These are phyloP conservation scores for Incurvaria masculella DNA, from an alignment of 2,888 invertebrate species.

Conservation along the genomic window DNA sequence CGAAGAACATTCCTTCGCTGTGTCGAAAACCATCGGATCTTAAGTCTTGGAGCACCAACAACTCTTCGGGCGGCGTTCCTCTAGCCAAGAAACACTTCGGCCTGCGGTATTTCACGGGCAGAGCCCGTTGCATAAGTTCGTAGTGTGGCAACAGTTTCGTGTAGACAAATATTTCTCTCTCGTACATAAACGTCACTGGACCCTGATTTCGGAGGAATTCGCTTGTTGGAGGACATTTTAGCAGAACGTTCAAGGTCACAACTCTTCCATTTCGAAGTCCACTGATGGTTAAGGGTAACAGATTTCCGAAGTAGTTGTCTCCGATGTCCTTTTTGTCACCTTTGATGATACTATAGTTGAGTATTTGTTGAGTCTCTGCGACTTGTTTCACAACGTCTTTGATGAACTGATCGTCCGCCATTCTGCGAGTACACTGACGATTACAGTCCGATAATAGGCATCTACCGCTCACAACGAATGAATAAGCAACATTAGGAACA, in stretches of 20 bases:
- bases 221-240: slow-evolving; percentile 42
- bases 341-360: background rate
- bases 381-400: background rate
- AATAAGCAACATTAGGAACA: no score
- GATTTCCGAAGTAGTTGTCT: slow-evolving; percentile 43
- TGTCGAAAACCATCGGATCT: slow-evolving; percentile 26
- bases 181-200: slow-evolving; percentile 36
- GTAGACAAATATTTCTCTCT: slow-evolving; percentile 38
- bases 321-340: slow-evolving; percentile 24
- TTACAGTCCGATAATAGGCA: no score
- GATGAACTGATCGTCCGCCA: background rate
- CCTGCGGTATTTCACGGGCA: slow-evolving; percentile 17
- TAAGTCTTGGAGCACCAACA: slow-evolving; percentile 38
- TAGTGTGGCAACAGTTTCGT: slow-evolving; percentile 28
- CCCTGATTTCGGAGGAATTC: slow-evolving; percentile 40
- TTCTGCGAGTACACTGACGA: no score
- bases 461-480: no score
- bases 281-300: slow-evolving; percentile 30
- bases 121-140: slow-evolving; percentile 22
- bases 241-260: slow-evolving; percentile 24
- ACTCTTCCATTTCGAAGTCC: slow-evolving; percentile 20
- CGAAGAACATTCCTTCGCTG: slow-evolving; percentile 26
- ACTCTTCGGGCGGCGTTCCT: slow-evolving; percentile 34
- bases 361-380: background rate
- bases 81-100: slow-evolving; percentile 33